Conservation (phyloP, 2,797 vertebrate species). For the Sphenodon punctatus region DNA sequence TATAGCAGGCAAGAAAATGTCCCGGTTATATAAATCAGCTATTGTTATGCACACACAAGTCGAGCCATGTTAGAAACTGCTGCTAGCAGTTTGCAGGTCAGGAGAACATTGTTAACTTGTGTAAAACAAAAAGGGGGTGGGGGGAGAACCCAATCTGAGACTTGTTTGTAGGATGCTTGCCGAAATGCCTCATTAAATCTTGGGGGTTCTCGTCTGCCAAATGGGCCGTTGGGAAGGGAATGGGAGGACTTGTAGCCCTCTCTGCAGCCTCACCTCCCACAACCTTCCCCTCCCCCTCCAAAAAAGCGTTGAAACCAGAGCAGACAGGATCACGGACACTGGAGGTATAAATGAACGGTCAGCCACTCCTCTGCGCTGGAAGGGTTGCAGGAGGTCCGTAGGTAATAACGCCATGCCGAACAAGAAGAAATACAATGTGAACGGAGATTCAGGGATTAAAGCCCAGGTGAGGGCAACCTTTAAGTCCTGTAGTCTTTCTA, state of each 20-base stretch:
- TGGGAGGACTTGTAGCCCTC: constrained; percentile 17
- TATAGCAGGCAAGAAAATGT: constrained; percentile 58
- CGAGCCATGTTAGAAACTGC: constrained; percentile 35
- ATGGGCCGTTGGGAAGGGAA: constrained; percentile 11
- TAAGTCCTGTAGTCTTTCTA: rapidly evolving
- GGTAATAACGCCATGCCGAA: constrained; percentile 62
- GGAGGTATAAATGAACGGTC: constrained; percentile 65
- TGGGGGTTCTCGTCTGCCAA: constrained; percentile 5
- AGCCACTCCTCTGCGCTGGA: constrained; percentile 13
- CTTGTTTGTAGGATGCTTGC: constrained; percentile 36
- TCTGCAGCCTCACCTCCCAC: not conserved
- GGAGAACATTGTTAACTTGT: constrained; percentile 49
- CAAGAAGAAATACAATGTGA: constrained; percentile 80
- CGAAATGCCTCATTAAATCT: constrained; percentile 64
- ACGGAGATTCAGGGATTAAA: constrained; percentile 69
- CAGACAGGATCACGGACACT: constrained; percentile 52
- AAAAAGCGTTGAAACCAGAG: constrained; percentile 58
- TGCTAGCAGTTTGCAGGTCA: constrained; percentile 54
- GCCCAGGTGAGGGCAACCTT: constrained; percentile 79
- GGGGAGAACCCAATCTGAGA: not conserved
- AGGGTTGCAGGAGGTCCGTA: not conserved
- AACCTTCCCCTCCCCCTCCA: not conserved
- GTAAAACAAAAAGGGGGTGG: constrained; percentile 4
- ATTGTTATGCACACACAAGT: constrained; percentile 50
- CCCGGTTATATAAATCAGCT: constrained; percentile 68